These are phyloP conservation scores for Maccullochella peelii DNA, from an alignment of 2,113 vertebrate genomes.

Conservation along the genomic window DNA sequence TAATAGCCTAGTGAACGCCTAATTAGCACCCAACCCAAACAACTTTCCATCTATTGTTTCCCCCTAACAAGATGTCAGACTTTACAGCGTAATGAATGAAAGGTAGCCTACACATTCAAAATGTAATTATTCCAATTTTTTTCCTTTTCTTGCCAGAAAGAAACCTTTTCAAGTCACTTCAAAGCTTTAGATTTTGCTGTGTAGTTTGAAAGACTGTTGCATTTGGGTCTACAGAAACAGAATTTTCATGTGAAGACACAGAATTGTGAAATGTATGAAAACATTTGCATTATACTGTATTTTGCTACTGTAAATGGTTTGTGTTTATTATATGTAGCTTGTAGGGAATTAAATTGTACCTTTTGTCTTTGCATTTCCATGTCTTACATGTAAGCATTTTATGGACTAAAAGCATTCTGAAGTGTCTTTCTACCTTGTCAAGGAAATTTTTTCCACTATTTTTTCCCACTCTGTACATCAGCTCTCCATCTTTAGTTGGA, in stretches of 20 bases:
- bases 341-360: no score
- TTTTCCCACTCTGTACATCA: neutral
- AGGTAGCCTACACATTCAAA: neutral
- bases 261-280: neutral
- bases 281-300: neutral
- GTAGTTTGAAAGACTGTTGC: neutral
- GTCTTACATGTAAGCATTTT: neutral
- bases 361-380: neutral
- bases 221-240: slow-evolving; percentile 4
- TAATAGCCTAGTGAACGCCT: slow-evolving; percentile 6
- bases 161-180: slow-evolving; percentile 19
- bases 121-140: neutral
- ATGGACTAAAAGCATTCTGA: neutral
- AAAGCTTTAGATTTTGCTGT: slow-evolving; percentile 18
- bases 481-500: slow-evolving; percentile 15
- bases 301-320: neutral
- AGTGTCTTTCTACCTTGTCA: neutral
- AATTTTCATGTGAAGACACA: neutral
- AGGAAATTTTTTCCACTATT: neutral
- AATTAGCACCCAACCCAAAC: slow-evolving; percentile 38
- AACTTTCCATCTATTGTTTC: slow-evolving; percentile 25
- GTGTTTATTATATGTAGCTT: neutral
- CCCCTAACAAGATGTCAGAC: slow-evolving; percentile 13
- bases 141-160: neutral
- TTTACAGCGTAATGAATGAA: slow-evolving; percentile 25